Percentiles rank a stretch among this genome's conserved stretches.
These are phyloP conservation scores for Anomalospiza imberbis DNA, from an alignment of 2,797 vertebrate genomes.

Conservation along the genomic window DNA sequence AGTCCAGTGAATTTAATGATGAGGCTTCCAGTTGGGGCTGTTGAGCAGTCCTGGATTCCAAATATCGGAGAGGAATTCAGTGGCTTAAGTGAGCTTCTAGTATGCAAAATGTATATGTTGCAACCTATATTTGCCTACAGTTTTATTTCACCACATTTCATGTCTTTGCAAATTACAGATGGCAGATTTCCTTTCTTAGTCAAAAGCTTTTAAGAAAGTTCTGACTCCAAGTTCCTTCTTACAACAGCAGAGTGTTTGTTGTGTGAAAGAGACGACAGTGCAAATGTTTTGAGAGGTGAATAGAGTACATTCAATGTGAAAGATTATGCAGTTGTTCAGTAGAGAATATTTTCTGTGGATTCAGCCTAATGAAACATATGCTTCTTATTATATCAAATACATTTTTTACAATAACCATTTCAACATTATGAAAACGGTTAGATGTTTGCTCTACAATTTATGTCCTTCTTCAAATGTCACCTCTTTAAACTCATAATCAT, in stretches of 20 bases:
- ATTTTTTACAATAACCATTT: conserved; percentile 64
- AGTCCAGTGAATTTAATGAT: neutral
- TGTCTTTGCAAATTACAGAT: neutral
- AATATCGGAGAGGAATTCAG: neutral
- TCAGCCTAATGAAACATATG: conserved; percentile 65
- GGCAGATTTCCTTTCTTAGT: neutral
- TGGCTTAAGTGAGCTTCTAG: neutral
- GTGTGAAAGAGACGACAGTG: neutral
- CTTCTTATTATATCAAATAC: conserved; percentile 66
- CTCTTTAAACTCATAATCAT: conserved; percentile 68
- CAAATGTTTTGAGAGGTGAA: conserved; percentile 10
- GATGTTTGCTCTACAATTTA: conserved; percentile 67
- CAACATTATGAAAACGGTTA: conserved; percentile 62
- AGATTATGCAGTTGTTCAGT: conserved; percentile 22
- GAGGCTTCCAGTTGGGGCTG: neutral
- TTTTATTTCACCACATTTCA: neutral
- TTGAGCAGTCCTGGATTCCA: neutral
- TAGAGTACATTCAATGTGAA: neutral
- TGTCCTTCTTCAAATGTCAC: conserved; percentile 65
- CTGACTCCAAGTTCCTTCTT: neutral
- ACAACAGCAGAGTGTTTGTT: neutral
- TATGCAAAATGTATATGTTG: neutral
- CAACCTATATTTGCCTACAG: neutral
- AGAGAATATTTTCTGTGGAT: conserved; percentile 43
- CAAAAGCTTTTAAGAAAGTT: neutral